Evolutionary conservation across 53 echinoderm and acorn worm species (phyloP), one percentile per base, ranked within the genome.

Genomic region (Pentamera pediparva): DNA sequence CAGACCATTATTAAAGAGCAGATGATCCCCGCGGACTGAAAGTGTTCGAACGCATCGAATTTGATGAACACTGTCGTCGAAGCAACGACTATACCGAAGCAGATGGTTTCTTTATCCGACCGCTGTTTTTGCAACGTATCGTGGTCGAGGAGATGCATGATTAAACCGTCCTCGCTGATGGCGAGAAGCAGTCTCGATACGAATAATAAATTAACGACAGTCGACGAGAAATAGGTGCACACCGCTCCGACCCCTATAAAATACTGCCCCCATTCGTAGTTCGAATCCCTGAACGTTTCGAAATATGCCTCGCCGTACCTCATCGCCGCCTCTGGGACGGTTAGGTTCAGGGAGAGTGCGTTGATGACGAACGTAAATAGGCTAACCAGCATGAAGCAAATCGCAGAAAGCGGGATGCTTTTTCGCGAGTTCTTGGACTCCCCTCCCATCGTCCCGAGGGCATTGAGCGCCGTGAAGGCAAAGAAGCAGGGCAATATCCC

Each of bases 401-500:
- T 67, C 6, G 39, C 26, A 18, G 67, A 67, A 4, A 37, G 43
- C 3, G 43, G 67, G 13, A 67, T 22, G 30, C 38, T 41, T 18
- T 37, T 67, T 12, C 20, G 24, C 26, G 67, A 45, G 18, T 37
- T 37, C 29, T 24, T 67, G 24, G 45, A 27, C 30, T 67, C 67
- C 17, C 20, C 67, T 27, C 12, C 67, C 25, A 43, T 4, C 11
- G 45, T 43, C 9, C 67, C 67, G 24, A 67, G 18, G 11, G 43
- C 45, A 67, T 67, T 41, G 67, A 67, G 45, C 45, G 67, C 67
- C 47, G 67, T 67, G 30, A 67, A 40, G 4, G 67, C 43, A 41
- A 67, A 67, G 30, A 38, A 67, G 20, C 67, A 67, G 12, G 67
- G 67, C 11, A 67, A 15, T 28, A 67, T 29, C 31, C 67, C 67